phyloP scores from a whole-genome alignment of 1,140 invertebrate genomes.

The Pygmarrhopalites habei region DNA sequence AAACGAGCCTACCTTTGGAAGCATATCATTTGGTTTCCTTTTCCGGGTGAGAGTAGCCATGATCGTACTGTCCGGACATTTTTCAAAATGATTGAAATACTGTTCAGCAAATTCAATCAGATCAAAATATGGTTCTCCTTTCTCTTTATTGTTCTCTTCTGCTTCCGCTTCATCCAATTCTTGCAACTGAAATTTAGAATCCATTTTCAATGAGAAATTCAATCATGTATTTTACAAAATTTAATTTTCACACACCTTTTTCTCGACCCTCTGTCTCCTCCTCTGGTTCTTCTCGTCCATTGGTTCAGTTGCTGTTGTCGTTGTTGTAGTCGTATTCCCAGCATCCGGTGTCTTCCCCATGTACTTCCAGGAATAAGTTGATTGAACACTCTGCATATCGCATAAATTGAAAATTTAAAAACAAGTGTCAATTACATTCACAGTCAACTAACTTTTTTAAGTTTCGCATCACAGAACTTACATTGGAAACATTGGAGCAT shows the following conservation, averaged over 20 bases:
- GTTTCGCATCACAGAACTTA: not conserved
- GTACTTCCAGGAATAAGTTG: slow-evolving; percentile 23
- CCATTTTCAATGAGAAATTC: no score
- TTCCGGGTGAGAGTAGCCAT: slow-evolving; percentile 83
- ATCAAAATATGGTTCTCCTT: slow-evolving; percentile 57
- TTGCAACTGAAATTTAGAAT: no score
- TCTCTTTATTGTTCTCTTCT: slow-evolving; percentile 50
- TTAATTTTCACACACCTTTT: no score
- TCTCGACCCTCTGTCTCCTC: slow-evolving; percentile 72
- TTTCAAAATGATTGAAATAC: slow-evolving; percentile 83
- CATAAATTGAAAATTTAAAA: no score
- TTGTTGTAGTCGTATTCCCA: slow-evolving; percentile 15
- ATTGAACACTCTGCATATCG: slow-evolving; percentile 17
- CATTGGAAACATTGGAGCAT: slow-evolving; percentile 13
- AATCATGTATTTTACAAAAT: no score
- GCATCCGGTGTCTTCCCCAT: slow-evolving; percentile 4
- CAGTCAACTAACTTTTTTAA: not conserved
- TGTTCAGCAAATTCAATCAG: slow-evolving; percentile 88
- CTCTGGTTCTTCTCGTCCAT: slow-evolving; percentile 60
- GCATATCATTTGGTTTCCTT: slow-evolving; percentile 64
- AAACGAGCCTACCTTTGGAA: no score
- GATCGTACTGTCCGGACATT: slow-evolving; percentile 73
- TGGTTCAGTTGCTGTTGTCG: slow-evolving; percentile 28
- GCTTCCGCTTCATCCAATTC: slow-evolving; percentile 57
- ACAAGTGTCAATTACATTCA: not conserved